Percentiles rank a stretch among this genome's conserved stretches.
Conservation (phyloP, 2,888 invertebrate species). For the Erannis defoliaria region DNA sequence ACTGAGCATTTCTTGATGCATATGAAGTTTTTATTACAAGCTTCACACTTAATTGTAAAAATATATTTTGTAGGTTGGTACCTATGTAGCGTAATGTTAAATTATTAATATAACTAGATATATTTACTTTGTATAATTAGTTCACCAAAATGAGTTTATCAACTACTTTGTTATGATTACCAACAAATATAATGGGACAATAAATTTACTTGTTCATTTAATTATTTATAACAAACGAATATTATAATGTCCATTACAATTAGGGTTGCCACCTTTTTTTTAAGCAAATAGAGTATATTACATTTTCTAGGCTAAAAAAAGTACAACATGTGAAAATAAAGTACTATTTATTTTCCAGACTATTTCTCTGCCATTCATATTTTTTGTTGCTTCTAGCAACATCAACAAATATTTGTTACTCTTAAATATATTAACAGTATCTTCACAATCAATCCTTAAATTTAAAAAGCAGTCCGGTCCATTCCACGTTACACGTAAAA, state of each 20-base stretch:
- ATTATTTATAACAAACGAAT: not conserved
- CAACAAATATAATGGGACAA: slow-evolving; percentile 15
- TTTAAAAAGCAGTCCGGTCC: too few species aligned
- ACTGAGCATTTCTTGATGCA: not conserved
- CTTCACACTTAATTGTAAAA: not conserved
- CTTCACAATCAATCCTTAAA: too few species aligned
- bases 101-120: not conserved
- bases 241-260: not conserved
- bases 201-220: slow-evolving; percentile 11
- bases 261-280: too few species aligned
- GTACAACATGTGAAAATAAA: too few species aligned
- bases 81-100: not conserved
- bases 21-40: not conserved
- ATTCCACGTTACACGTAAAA: too few species aligned
- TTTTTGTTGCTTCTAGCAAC: too few species aligned
- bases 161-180: not conserved
- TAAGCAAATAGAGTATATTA: too few species aligned
- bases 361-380: too few species aligned
- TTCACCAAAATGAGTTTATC: not conserved
- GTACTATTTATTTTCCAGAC: too few species aligned
- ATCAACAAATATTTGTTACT: too few species aligned
- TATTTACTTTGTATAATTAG: not conserved
- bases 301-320: too few species aligned
- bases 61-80: not conserved
- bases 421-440: too few species aligned